phyloP scores from a whole-genome alignment of 2,797 vertebrate genomes.

The Rhinatrema bivittatum region DNA sequence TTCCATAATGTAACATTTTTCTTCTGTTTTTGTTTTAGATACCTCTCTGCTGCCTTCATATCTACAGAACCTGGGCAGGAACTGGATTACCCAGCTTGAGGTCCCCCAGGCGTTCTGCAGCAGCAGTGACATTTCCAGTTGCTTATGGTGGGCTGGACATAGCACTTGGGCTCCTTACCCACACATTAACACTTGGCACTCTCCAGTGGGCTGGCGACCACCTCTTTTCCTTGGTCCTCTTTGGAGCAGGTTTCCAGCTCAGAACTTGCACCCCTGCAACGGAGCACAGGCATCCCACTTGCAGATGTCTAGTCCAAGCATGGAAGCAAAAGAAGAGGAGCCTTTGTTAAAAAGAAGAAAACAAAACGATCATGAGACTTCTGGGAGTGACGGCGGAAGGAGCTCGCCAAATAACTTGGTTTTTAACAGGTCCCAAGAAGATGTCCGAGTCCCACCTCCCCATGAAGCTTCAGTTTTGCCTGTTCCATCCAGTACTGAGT shows the following conservation, averaged over 20 bases:
- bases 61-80: conserved; percentile 61
- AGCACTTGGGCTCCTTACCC: conserved; percentile 37
- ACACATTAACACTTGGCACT: conserved; percentile 31
- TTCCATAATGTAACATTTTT: too few species aligned
- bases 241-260: conserved; percentile 30
- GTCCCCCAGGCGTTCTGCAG: conserved; percentile 35
- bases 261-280: conserved; percentile 30
- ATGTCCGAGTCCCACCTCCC: background rate
- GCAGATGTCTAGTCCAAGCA: conserved; percentile 50
- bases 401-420: background rate
- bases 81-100: conserved; percentile 44
- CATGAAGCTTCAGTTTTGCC: background rate
- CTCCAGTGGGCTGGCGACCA: conserved; percentile 38
- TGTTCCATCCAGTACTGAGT: background rate
- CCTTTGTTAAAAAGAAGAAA: conserved; percentile 69
- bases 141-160: conserved; percentile 42
- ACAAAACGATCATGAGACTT: conserved; percentile 33
- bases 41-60: conserved; percentile 73
- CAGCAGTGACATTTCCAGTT: conserved; percentile 37
- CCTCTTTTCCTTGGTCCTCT: conserved; percentile 31
- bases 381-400: conserved; percentile 11
- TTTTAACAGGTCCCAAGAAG: too few species aligned
- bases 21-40: conserved; percentile 58
- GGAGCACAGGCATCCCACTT: conserved; percentile 40
- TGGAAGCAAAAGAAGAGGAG: conserved; percentile 56